phyloP scores from a whole-genome alignment of 1,140 invertebrate genomes.

The Hypsibius dujardini region DNA sequence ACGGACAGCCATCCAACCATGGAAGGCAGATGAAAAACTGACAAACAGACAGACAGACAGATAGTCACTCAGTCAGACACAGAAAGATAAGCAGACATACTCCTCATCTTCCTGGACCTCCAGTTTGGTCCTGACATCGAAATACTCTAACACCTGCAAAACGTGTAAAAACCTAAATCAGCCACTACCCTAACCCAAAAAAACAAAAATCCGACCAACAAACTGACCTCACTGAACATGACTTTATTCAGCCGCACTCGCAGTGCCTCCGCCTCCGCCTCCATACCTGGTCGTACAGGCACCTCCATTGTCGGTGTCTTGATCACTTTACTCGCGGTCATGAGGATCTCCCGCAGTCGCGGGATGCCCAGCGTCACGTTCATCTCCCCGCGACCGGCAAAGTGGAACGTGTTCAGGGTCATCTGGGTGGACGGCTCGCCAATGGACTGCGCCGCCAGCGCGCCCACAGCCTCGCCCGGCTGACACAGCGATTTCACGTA shows the following conservation, averaged over 20 bases:
- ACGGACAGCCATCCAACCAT: too few species aligned
- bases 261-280: constrained; percentile 43
- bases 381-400: constrained; percentile 98
- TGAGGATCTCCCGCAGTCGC: constrained; percentile 81
- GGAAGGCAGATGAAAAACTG: too few species aligned
- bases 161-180: constrained; percentile 62
- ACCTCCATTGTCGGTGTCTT: constrained; percentile 92
- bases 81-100: too few species aligned
- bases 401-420: constrained; percentile 99
- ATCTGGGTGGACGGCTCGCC: constrained; percentile 99
- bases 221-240: constrained; percentile 25
- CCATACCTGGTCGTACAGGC: constrained; percentile 41
- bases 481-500: constrained; percentile 53
- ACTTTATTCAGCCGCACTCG: constrained; percentile 27
- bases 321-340: constrained; percentile 75
- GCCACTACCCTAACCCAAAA: constrained; percentile 29
- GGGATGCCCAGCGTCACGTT: constrained; percentile 97
- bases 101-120: constrained; percentile 26
- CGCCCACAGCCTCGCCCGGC: constrained; percentile 86
- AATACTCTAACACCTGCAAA: constrained; percentile 57
- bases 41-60: too few species aligned
- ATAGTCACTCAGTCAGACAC: too few species aligned
- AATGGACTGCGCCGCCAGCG: constrained; percentile 80
- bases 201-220: constrained; percentile 26
- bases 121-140: constrained; percentile 47